phyloP scores from a whole-genome alignment of 2,888 invertebrate species.

The Xanthorhoe designata region DNA sequence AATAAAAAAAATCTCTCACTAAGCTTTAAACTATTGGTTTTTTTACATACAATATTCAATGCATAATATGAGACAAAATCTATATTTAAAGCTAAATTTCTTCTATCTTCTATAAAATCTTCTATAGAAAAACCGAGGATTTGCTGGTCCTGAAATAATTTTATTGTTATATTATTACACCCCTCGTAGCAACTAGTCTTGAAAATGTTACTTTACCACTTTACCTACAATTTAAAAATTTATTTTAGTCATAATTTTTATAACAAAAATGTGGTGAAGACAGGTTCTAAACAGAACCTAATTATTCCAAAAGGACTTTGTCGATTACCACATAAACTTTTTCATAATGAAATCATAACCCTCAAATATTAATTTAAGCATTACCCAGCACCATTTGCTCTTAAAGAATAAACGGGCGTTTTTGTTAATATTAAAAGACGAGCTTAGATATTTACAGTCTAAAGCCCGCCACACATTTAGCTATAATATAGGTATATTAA shows the following conservation, averaged over 20 bases:
- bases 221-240: too few species aligned
- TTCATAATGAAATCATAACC: too few species aligned
- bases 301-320: too few species aligned
- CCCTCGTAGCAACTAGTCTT: background rate
- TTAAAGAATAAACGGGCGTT: slow-evolving; percentile 7
- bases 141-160: slow-evolving; percentile 54
- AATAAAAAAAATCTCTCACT: background rate
- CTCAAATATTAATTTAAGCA: too few species aligned
- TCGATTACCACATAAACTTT: too few species aligned
- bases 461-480: too few species aligned
- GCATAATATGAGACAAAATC: slow-evolving; percentile 1
- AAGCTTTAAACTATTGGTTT: background rate
- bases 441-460: slow-evolving; percentile 2
- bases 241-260: too few species aligned
- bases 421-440: background rate
- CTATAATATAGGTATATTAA: too few species aligned
- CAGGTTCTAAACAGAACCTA: too few species aligned
- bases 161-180: background rate
- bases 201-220: too few species aligned
- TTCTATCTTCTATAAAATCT: slow-evolving; percentile 57
- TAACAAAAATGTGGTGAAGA: too few species aligned
- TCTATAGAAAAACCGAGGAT: slow-evolving; percentile 59
- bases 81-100: slow-evolving; percentile 37
- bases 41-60: background rate
- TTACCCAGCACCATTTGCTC: background rate